A percentile compares a stretch with the other conserved stretches of the same genome.
These are phyloP conservation scores for Podabrus alpinus DNA, from an alignment of 2,888 invertebrate genomes.

Conservation along the genomic window DNA sequence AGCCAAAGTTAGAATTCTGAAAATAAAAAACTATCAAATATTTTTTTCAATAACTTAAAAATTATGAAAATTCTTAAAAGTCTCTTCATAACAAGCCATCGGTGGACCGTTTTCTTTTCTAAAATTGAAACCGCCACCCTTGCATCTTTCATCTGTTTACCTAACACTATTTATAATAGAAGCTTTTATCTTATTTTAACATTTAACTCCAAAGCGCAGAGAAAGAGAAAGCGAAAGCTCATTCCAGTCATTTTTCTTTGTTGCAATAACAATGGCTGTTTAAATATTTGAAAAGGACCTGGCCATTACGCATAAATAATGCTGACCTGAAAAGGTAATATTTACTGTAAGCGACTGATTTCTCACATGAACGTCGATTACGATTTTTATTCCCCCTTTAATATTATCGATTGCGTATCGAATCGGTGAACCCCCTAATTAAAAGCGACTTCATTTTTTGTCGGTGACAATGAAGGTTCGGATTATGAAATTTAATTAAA, in stretches of 20 bases:
- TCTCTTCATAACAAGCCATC: not conserved
- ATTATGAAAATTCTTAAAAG: not conserved
- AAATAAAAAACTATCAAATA: too few relatives aligned
- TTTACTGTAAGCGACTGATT: slow-evolving; percentile 26
- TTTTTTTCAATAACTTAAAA: not conserved
- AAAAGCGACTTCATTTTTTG: not conserved
- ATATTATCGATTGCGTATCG: not conserved
- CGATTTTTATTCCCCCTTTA: not conserved
- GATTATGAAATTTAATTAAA: not conserved
- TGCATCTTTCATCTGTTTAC: slow-evolving; percentile 5
- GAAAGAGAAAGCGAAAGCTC: not conserved
- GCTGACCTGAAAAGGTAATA: slow-evolving; percentile 27
- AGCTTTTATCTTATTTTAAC: not conserved
- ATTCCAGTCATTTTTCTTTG: slow-evolving; percentile 6
- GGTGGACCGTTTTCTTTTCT: slow-evolving; percentile 7
- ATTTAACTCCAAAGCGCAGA: not conserved
- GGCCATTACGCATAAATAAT: slow-evolving; percentile 23
- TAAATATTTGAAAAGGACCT: slow-evolving; percentile 31
- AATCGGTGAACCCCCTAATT: not conserved
- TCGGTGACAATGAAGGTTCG: not conserved
- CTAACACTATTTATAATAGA: slow-evolving; percentile 13
- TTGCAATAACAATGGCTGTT: slow-evolving; percentile 28
- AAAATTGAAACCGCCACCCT: slow-evolving; percentile 14
- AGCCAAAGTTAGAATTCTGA: too few relatives aligned
- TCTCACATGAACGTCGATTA: slow-evolving; percentile 13